Base-by-base conservation (phyloP, 2,888 invertebrate genomes). In the Lacanobia wlatinum region DNA sequence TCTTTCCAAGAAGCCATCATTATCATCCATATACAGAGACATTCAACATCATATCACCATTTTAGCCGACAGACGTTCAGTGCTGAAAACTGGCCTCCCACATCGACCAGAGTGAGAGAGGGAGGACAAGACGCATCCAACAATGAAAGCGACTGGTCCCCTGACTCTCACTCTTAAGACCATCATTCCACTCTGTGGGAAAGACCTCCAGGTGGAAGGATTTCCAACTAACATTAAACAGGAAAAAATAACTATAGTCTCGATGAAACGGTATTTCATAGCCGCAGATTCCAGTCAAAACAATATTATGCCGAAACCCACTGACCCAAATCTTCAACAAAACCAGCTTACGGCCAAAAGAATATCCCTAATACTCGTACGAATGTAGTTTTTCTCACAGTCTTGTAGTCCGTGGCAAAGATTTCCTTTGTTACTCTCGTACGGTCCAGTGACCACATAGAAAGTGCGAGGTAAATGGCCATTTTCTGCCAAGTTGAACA, bases 401-500 rank as follows among this genome's bases (percentile, higher is more conserved):
- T 56, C 74, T 78, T 76, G 72, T 78, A 80, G 71, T 69, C 64
- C 52, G 60, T 76, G 62, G 73, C 76, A 72, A 74, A 76, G 72
- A 76, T 79, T 81, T 70, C 71, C 70, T 83, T 79, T 83, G 80
- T 85, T 79, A 78, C 55, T 77, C 40, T 28, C 63, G 34, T 65
- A 53, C 73, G 74, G 76, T 83, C 73, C 67, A 72, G 73, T 62
- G 69, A 66, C 73, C 76, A 70, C 80, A 77, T 70, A 82, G 76
- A 80, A 71, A 81, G 75, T 77, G 76, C 68, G 68, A 83, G 77
- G 85, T 87, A 87, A 87, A 84, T 80, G 80, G 78, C 78, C 77
- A 87, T 88, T 88, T 87, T 84, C 86, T 84, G 84, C 81, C 60
- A 58, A 80, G 83, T 83, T 87, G 82, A 87, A 85, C 87, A 86